A percentile compares a stretch with the other conserved stretches of the same genome.
phyloP scores from a whole-genome alignment of 2,797 vertebrate genomes.

The Lemur catta region DNA sequence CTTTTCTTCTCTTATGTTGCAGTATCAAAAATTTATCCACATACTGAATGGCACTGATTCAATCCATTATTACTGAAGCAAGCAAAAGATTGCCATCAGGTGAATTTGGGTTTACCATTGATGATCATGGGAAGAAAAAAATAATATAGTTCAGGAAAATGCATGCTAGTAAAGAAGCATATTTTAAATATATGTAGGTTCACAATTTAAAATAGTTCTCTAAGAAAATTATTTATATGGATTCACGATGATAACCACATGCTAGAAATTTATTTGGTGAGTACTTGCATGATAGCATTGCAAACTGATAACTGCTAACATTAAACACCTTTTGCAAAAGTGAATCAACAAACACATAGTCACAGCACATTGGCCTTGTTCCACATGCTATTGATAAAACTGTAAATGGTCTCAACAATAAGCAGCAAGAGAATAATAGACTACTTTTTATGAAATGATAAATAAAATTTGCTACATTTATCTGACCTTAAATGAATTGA shows the following conservation, averaged over 20 bases:
- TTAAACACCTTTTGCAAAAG: not conserved
- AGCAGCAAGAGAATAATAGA: not conserved
- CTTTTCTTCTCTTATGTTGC: not conserved
- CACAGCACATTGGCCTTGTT: rapidly evolving
- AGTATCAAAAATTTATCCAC: not conserved
- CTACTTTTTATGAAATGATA: not conserved
- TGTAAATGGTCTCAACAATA: not conserved
- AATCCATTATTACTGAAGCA: constrained; percentile 35
- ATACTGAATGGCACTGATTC: not conserved
- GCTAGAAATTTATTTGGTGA: not conserved
- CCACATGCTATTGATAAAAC: not conserved
- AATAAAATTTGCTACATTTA: not conserved
- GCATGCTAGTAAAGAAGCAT: not conserved
- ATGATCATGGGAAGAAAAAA: not conserved
- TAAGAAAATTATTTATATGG: not conserved
- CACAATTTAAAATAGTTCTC: not conserved
- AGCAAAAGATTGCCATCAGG: not conserved
- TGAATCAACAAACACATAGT: not conserved
- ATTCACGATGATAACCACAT: not conserved
- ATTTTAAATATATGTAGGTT: not conserved
- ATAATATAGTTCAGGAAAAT: not conserved
- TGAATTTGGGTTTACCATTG: constrained; percentile 39
- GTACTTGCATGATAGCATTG: not conserved
- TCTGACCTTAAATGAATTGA: not conserved
- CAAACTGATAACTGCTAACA: not conserved